Conservation (phyloP, 2,888 invertebrate genomes). For the Conus canariensis region DNA sequence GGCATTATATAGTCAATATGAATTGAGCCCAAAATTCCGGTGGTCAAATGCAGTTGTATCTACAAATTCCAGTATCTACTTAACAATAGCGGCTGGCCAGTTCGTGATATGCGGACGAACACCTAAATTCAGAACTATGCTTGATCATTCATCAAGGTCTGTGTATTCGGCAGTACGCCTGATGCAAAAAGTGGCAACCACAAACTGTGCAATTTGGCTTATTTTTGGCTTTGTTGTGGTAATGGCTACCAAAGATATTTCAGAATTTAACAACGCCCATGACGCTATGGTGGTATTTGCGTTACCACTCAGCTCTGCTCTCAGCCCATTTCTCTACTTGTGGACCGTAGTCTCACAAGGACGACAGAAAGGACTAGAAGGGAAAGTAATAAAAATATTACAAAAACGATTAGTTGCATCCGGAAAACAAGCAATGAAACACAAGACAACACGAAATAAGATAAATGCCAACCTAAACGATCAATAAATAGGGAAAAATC, state of each 20-base stretch:
- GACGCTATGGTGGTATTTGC: neutral
- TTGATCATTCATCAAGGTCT: neutral
- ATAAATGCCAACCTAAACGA: neutral
- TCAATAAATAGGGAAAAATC: neutral
- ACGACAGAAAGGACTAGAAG: neutral
- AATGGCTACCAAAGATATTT: neutral
- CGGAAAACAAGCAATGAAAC: neutral
- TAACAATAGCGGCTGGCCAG: neutral
- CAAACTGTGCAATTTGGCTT: neutral
- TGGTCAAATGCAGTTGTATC: neutral
- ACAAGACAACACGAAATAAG: too few relatives aligned
- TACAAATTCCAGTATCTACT: neutral
- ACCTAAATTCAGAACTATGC: neutral
- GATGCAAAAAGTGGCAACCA: neutral
- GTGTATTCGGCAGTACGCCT: neutral
- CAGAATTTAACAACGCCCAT: neutral
- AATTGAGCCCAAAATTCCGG: neutral
- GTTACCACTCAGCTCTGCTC: neutral
- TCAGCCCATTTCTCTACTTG: neutral
- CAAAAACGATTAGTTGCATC: neutral
- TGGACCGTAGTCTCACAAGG: neutral
- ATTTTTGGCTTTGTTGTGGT: neutral
- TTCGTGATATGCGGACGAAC: neutral
- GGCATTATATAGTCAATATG: neutral
- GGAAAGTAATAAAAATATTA: neutral